Base-by-base conservation (phyloP, 2,113 vertebrate genomes). In the Poeciliopsis turrubarensis region DNA sequence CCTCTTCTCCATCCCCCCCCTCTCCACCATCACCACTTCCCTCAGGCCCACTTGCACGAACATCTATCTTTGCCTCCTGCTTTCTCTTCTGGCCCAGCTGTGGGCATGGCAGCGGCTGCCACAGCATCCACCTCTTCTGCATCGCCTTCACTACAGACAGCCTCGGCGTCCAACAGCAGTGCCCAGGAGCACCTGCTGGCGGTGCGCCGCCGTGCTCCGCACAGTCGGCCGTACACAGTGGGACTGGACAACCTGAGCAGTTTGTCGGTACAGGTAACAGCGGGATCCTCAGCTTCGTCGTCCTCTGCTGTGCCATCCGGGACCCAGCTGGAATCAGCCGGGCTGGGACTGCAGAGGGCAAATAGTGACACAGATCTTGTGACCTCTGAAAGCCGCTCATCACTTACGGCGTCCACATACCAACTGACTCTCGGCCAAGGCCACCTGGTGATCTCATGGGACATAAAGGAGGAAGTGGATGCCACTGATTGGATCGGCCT, bases 401-500 rank as follows among this genome's bases (percentile, higher is more conserved):
- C 97, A 11, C 68, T 99, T 74, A 98, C 98, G 0, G 97, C 96
- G 17, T 99, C 97, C 67, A 97, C 95, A 70, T 97, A 97, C 0
- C 97, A 99, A 80, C 96, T 97, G 77, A 97, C 96, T 0, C 88
- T 99, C 19, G 97, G 97, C 12, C 96, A 96, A 25, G 92, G 95
- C 65, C 96, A 97, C 88, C 95, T 99, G 84, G 95, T 99, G n/a
- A 99, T 99, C 90, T 99, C 96, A 91, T 99, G 98, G 98, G 97
- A 99, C 92, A 99, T 99, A 90, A 99, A 99, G 82, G 98, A 99
- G 92, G 98, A 99, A 89, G 98, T 99, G 77, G 97, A 99, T 64
- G 97, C 98, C 7, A 99, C 97, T 0, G 97, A 99, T 87, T 99
- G 98, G 98, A 99, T 99, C 61, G 98, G 98, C 70, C 94, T 99